These are phyloP conservation scores for Heliconius himera DNA, from an alignment of 1,140 invertebrate species.

Conservation along the genomic window DNA sequence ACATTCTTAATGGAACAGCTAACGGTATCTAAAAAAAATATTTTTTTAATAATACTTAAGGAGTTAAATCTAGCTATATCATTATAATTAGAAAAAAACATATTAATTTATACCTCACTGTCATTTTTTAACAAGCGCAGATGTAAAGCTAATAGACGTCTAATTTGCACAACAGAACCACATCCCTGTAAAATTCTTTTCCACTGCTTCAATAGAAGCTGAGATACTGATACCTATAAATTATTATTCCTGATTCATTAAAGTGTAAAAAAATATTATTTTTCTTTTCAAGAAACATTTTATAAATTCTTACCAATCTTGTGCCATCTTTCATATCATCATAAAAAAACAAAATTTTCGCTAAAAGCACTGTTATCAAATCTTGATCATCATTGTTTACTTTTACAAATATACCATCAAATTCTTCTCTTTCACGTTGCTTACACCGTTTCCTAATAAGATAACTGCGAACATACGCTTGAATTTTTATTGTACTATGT, in stretches of 20 bases:
- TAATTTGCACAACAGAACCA: slow-evolving; percentile 82
- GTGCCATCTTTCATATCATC: slow-evolving; percentile 85
- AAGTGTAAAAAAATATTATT: slow-evolving; percentile 23
- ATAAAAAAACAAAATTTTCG: slow-evolving; percentile 90
- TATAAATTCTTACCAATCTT: slow-evolving; percentile 85
- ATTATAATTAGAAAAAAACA: background rate
- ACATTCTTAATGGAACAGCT: slow-evolving; percentile 89
- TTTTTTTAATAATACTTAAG: background rate
- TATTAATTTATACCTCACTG: slow-evolving; percentile 57
- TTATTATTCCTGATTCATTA: slow-evolving; percentile 9
- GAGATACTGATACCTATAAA: slow-evolving; percentile 83
- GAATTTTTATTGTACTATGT: slow-evolving; percentile 88
- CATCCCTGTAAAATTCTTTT: slow-evolving; percentile 81
- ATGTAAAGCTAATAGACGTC: slow-evolving; percentile 83
- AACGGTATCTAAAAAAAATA: slow-evolving; percentile 77
- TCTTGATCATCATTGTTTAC: slow-evolving; percentile 79
- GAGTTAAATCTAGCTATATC: too few relatives aligned
- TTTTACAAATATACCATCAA: slow-evolving; percentile 84
- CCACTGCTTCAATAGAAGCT: slow-evolving; percentile 83
- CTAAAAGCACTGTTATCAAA: slow-evolving; percentile 81
- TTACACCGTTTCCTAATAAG: slow-evolving; percentile 86
- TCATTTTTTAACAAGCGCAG: slow-evolving; percentile 74
- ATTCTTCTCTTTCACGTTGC: slow-evolving; percentile 84
- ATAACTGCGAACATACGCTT: slow-evolving; percentile 90
- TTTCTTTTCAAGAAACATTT: slow-evolving; percentile 2